Percentiles rank a stretch among this genome's conserved stretches.
Conservation (phyloP, 2,797 vertebrate genomes). For the Chaenodraco wilsoni region DNA sequence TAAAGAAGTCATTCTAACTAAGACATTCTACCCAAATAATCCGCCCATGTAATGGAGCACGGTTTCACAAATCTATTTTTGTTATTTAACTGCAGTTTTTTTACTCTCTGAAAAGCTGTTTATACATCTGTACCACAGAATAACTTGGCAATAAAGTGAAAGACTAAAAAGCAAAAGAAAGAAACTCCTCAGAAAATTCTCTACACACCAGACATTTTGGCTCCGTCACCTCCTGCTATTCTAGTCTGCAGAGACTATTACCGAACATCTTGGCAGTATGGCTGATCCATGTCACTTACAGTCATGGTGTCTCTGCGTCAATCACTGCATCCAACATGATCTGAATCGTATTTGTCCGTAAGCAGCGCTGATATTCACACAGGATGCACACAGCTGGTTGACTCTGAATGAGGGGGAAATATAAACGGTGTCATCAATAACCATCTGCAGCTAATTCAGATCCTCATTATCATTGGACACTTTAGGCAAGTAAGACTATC, state of each 20-base stretch:
- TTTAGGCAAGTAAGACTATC: neutral
- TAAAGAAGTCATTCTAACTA: too few relatives aligned
- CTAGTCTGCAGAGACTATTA: neutral
- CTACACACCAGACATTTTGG: neutral
- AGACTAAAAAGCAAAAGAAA: neutral
- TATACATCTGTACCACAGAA: too few relatives aligned
- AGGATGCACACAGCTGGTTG: neutral
- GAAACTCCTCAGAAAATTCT: neutral
- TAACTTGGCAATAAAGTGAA: neutral
- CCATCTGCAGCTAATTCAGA: too few relatives aligned
- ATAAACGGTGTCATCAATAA: slow-evolving; percentile 7
- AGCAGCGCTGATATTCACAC: slow-evolving; percentile 10
- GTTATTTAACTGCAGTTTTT: neutral
- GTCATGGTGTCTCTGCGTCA: neutral
- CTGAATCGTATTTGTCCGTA: neutral
- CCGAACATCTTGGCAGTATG: too few relatives aligned
- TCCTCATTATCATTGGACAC: neutral
- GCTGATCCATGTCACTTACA: neutral
- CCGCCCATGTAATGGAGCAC: neutral
- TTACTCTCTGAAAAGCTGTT: too few relatives aligned
- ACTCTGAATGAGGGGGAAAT: neutral
- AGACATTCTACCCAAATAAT: neutral
- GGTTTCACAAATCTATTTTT: neutral
- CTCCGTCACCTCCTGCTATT: neutral
- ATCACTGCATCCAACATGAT: neutral